Conservation (phyloP, 2,888 invertebrate species). For the Drosophila pegasa region DNA sequence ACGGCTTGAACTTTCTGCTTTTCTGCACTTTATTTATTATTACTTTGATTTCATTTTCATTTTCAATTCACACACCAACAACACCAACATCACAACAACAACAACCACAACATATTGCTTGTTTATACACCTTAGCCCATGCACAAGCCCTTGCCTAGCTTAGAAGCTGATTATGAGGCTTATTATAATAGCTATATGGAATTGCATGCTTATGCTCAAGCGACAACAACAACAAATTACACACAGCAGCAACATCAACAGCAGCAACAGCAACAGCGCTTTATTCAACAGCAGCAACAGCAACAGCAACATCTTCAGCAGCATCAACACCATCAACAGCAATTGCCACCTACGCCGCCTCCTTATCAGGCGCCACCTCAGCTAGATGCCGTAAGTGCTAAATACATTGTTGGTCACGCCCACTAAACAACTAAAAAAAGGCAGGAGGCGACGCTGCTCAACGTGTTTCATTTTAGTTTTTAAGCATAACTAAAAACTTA, state of each 20-base stretch:
- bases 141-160: constrained; percentile 67
- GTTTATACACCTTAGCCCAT: constrained; percentile 50
- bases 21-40: constrained; percentile 37
- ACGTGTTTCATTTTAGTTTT: constrained; percentile 38
- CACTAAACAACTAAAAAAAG: constrained; percentile 54
- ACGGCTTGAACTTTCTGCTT: constrained; percentile 53
- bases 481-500: constrained; percentile 33
- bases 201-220: constrained; percentile 72
- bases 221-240: constrained; percentile 47
- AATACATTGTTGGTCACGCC: constrained; percentile 27
- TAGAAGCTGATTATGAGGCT: constrained; percentile 71
- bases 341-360: constrained; percentile 58
- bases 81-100: constrained; percentile 23
- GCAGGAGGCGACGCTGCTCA: constrained; percentile 6
- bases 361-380: constrained; percentile 72
- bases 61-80: constrained; percentile 40
- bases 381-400: constrained; percentile 76
- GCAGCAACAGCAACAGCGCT: constrained; percentile 24
- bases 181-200: constrained; percentile 80
- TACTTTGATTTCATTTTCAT: constrained; percentile 61
- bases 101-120: constrained; percentile 14
- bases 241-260: constrained; percentile 51
- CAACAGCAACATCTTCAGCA: constrained; percentile 41
- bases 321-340: constrained; percentile 42
- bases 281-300: constrained; percentile 28